Conservation (phyloP, 2,888 invertebrate species). For the Dasysyrphus albostriatus region DNA sequence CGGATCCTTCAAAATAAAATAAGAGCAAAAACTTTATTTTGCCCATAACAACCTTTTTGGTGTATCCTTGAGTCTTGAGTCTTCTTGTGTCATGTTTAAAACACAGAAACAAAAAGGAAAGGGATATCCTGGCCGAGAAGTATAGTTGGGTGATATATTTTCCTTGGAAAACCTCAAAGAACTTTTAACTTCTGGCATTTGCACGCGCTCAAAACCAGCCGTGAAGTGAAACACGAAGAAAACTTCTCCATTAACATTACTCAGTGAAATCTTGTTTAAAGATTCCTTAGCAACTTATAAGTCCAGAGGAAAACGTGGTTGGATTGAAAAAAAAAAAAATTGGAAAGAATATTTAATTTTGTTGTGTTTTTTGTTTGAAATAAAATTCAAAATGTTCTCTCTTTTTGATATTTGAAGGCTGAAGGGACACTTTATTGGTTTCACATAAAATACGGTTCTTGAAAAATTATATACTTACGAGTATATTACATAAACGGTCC, state of each 20-base stretch:
- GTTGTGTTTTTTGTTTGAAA: background rate
- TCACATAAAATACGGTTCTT: background rate
- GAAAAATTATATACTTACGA: too few relatives aligned
- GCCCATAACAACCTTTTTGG: constrained; percentile 2
- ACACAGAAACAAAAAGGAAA: background rate
- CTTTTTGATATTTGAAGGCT: background rate
- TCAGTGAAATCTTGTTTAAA: constrained; percentile 23
- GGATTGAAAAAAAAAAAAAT: background rate
- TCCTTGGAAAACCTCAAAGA: background rate
- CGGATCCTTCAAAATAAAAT: background rate
- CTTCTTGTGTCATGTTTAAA: constrained; percentile 6
- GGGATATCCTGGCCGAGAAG: background rate
- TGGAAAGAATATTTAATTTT: too few relatives aligned
- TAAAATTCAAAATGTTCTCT: background rate
- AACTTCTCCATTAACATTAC: constrained; percentile 29
- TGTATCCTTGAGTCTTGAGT: constrained; percentile 13
- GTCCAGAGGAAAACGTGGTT: background rate
- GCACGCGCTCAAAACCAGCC: constrained; percentile 17
- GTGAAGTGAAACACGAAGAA: constrained; percentile 12
- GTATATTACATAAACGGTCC: too few relatives aligned
- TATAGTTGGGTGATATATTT: background rate
- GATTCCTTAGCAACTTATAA: constrained; percentile 9
- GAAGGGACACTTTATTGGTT: background rate
- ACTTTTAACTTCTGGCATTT: constrained; percentile 37
- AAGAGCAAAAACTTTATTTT: constrained; percentile 6